These are phyloP conservation scores for Stenoptilia bipunctidactyla DNA, from an alignment of 2,888 invertebrate species.

Conservation along the genomic window DNA sequence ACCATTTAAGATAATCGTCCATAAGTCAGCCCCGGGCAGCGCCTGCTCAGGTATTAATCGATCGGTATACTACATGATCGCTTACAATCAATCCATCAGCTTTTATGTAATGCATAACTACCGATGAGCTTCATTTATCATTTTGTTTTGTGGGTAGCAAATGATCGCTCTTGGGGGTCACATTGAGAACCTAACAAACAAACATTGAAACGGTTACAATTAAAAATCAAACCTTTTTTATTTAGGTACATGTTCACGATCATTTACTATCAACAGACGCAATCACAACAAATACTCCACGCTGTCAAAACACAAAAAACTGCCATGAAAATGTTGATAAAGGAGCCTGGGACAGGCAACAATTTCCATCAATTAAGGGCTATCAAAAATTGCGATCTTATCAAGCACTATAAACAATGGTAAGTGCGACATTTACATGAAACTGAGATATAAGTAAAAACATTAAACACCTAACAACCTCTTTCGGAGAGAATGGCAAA, in stretches of 20 bases:
- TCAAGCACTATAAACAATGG: conserved; percentile 44
- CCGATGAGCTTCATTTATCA: conserved; percentile 66
- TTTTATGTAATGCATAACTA: conserved; percentile 63
- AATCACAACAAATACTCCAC: too few species aligned
- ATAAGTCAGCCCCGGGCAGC: conserved; percentile 44
- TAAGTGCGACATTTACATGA: conserved; percentile 44
- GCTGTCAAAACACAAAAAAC: too few species aligned
- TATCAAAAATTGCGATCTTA: conserved; percentile 39
- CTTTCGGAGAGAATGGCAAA: conserved; percentile 40
- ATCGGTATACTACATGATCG: conserved; percentile 53
- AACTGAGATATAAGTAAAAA: conserved; percentile 42
- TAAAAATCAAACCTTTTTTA: conserved; percentile 43
- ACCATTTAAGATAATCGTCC: conserved; percentile 63
- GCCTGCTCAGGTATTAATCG: conserved; percentile 58
- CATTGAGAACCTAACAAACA: conserved; percentile 34
- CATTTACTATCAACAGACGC: not conserved
- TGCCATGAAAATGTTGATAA: too few species aligned
- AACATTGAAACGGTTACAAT: conserved; percentile 27
- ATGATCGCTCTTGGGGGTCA: conserved; percentile 54
- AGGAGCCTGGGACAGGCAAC: not conserved
- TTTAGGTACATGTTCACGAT: conserved; percentile 1
- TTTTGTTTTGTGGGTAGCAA: conserved; percentile 62
- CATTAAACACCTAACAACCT: conserved; percentile 51
- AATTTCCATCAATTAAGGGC: conserved; percentile 29
- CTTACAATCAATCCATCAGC: conserved; percentile 69